Evolutionary conservation across 1,140 invertebrate genomes (phyloP).

Genomic region (Rhopalosiphum padi): DNA sequence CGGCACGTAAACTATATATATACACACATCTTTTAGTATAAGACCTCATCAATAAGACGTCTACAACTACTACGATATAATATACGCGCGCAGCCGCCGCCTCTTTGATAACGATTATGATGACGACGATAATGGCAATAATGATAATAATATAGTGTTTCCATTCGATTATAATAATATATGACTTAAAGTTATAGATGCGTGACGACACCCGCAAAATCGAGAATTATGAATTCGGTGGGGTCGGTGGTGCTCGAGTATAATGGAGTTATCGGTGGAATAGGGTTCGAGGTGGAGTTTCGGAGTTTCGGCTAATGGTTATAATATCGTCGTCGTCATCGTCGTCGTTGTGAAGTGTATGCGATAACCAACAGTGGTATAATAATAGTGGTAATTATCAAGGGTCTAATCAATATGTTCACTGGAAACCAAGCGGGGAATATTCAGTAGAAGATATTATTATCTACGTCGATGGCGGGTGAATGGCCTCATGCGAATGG

Average conservation of each 20-base stretch:
- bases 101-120: background rate
- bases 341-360: background rate
- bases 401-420: constrained; percentile 17
- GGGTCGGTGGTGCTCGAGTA: background rate
- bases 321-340: background rate
- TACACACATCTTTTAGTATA: background rate
- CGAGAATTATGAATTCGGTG: background rate
- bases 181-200: background rate
- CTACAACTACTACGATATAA: background rate
- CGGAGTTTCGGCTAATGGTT: background rate
- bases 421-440: background rate
- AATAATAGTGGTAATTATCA: constrained; percentile 13
- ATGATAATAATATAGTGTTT: constrained; percentile 15
- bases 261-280: background rate
- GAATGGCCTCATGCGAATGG: background rate
- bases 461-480: background rate
- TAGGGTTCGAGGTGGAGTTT: background rate
- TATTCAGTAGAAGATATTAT: background rate
- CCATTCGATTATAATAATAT: background rate
- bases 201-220: background rate
- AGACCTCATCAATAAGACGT: background rate
- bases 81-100: background rate
- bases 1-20: background rate
- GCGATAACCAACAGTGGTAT: background rate
- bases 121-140: background rate